Percentiles rank a stretch among this genome's conserved stretches.
These are phyloP conservation scores for Syngnathus typhle DNA, from an alignment of 2,113 vertebrate genomes.

Conservation along the genomic window DNA sequence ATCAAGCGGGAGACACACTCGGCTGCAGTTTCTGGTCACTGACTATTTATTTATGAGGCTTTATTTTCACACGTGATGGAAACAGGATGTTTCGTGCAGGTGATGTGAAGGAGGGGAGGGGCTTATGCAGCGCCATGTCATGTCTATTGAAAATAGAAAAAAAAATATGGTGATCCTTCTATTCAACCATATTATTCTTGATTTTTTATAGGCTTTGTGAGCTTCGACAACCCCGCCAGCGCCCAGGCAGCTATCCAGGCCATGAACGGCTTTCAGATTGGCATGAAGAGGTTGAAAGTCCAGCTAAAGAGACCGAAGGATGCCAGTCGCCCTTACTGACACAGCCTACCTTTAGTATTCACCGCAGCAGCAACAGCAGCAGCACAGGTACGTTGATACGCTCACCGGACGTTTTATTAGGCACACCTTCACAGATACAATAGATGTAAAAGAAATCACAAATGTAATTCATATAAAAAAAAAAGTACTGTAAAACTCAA, in stretches of 20 bases:
- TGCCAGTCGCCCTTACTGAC: constrained; percentile 94
- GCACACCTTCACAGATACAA: not conserved
- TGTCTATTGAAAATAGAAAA: not conserved
- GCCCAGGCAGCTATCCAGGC: constrained; percentile 96
- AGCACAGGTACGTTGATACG: constrained; percentile 66
- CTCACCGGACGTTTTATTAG: not conserved
- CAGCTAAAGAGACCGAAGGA: constrained; percentile 98
- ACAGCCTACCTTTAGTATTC: constrained; percentile 65
- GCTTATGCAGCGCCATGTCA: not conserved
- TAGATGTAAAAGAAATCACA: not conserved
- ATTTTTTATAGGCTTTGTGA: constrained; percentile 84
- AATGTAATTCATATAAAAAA: no score
- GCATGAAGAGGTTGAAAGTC: constrained; percentile 98
- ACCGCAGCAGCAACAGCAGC: constrained; percentile 75
- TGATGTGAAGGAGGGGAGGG: constrained; percentile 13
- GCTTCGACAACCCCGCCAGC: constrained; percentile 97
- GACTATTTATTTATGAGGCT: constrained; percentile 46
- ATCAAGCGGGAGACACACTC: constrained; percentile 56
- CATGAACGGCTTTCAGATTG: constrained; percentile 99
- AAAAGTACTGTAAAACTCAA: no score
- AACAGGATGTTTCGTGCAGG: constrained; percentile 48
- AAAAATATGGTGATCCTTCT: no score
- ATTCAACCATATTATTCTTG: no score
- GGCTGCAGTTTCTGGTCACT: constrained; percentile 67
- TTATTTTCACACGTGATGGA: constrained; percentile 61